Conservation (phyloP, 2,113 vertebrate genomes). For the Poeciliopsis prolifica region DNA sequence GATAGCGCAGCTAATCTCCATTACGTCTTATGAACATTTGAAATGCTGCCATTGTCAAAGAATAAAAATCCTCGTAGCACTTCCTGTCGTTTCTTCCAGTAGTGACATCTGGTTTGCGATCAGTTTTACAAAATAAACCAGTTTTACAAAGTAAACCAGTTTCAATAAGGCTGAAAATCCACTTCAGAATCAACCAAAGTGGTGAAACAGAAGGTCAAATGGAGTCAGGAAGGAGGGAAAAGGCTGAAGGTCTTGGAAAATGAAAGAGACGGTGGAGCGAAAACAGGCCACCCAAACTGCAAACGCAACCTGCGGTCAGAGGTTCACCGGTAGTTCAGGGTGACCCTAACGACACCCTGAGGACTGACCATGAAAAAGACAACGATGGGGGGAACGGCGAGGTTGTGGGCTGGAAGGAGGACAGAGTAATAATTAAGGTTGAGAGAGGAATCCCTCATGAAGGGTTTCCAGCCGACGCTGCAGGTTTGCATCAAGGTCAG, state of each 20-base stretch:
- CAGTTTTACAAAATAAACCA: too few relatives aligned
- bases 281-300: constrained; percentile 59
- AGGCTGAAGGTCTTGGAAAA: constrained; percentile 45
- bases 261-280: constrained; percentile 22
- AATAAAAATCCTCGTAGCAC: too few relatives aligned
- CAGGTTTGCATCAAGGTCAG: constrained; percentile 57
- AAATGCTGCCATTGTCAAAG: too few relatives aligned
- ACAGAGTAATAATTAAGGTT: constrained; percentile 53
- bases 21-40: too few relatives aligned
- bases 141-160: too few relatives aligned
- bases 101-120: too few relatives aligned
- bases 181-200: constrained; percentile 7
- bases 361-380: constrained; percentile 4
- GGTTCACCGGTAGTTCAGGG: constrained; percentile 67
- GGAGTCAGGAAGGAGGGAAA: constrained; percentile 6
- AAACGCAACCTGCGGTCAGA: constrained; percentile 51
- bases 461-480: constrained; percentile 21
- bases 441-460: constrained; percentile 31
- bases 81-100: too few relatives aligned
- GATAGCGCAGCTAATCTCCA: too few relatives aligned
- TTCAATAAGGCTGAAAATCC: too few relatives aligned
- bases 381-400: neutral
- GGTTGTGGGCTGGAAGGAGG: constrained; percentile 29
- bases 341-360: constrained; percentile 59
- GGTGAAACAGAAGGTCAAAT: constrained; percentile 11